These are phyloP conservation scores for Timema cristinae DNA, from an alignment of 2,888 invertebrate species.

Conservation along the genomic window DNA sequence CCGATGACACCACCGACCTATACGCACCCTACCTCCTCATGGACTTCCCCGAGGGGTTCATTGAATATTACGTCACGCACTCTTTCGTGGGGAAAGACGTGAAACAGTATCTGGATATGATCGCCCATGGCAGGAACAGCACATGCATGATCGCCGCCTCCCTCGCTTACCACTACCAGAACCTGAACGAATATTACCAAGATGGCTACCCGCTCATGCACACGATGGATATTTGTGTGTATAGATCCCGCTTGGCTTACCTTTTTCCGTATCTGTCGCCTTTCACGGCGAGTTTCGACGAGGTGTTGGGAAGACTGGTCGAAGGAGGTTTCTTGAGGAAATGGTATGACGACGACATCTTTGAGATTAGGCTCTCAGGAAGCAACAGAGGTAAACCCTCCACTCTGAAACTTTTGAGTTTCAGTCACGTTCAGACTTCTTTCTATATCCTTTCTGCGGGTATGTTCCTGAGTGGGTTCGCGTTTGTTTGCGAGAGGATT, in stretches of 20 bases:
- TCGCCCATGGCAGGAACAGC: not conserved
- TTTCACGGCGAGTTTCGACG: not conserved
- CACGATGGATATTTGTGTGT: not conserved
- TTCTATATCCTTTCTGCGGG: slow-evolving; percentile 4
- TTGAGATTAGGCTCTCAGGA: not conserved
- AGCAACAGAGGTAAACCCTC: not conserved
- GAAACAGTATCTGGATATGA: not conserved
- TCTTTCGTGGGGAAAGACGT: not conserved
- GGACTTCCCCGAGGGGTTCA: too few species aligned
- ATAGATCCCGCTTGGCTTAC: not conserved
- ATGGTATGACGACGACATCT: not conserved
- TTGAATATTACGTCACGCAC: too few species aligned
- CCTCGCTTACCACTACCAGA: not conserved
- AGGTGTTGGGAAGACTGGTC: not conserved
- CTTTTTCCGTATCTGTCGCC: not conserved
- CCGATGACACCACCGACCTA: not conserved
- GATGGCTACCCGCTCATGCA: slow-evolving; percentile 9
- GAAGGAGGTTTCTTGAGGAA: slow-evolving; percentile 7
- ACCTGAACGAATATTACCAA: not conserved
- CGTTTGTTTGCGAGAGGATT: not conserved
- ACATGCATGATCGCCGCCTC: not conserved
- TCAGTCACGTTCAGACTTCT: slow-evolving; percentile 6
- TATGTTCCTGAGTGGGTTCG: not conserved
- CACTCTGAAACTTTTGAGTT: not conserved
- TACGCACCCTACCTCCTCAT: too few species aligned